Percentiles rank a stretch among this genome's conserved stretches.
Evolutionary conservation across 2,888 invertebrate genomes (phyloP).

Genomic region (Luperina nickerlii): DNA sequence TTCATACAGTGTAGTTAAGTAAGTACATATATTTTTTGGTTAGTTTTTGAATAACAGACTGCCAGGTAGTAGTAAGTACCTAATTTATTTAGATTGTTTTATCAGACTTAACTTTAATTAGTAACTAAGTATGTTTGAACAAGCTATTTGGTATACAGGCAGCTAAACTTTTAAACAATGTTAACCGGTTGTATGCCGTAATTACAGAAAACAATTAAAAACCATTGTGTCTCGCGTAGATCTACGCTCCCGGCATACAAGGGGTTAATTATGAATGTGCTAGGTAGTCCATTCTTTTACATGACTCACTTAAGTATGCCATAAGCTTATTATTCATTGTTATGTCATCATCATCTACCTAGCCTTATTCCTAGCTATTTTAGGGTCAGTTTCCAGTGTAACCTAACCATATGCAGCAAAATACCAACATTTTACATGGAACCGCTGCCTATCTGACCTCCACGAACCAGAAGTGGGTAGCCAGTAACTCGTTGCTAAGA

Average conservation of each 20-base stretch:
- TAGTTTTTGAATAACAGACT: neutral
- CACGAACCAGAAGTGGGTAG: neutral
- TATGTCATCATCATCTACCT: neutral
- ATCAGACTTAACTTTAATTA: neutral
- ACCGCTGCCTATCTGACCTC: neutral
- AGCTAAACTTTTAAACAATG: neutral
- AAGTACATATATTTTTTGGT: neutral
- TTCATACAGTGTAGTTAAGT: too few species aligned
- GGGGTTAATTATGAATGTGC: neutral
- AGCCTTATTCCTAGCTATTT: neutral
- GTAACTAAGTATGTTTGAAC: neutral
- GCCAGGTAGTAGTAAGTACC: neutral
- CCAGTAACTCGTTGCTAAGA: neutral
- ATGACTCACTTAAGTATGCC: neutral
- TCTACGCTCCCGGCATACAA: too few species aligned
- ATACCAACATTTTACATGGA: neutral
- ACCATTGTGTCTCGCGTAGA: too few species aligned
- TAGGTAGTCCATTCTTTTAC: neutral
- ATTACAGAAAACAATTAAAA: too few species aligned
- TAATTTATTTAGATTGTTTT: neutral
- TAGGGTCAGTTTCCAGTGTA: neutral
- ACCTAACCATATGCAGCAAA: neutral
- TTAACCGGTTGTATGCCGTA: too few species aligned
- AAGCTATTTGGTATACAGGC: neutral
- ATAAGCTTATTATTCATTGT: neutral